These are phyloP conservation scores for Petrophora chlorosata DNA, from an alignment of 2,888 invertebrate genomes.

Conservation along the genomic window DNA sequence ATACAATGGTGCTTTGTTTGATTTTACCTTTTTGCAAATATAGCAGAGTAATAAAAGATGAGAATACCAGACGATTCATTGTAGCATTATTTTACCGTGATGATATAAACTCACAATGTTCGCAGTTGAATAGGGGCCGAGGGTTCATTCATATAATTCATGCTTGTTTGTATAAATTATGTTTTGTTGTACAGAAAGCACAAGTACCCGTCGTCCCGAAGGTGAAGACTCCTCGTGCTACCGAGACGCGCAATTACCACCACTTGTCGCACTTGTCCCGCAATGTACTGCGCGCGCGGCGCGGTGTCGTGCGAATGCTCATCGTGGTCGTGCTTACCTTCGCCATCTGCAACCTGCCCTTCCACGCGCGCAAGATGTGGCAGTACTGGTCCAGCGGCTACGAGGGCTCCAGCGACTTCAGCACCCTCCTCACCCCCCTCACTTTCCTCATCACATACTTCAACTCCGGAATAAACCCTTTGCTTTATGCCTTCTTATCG, in stretches of 20 bases:
- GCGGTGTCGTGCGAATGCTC: conserved; percentile 94
- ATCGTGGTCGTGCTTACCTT: conserved; percentile 95
- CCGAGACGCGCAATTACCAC: conserved; percentile 80
- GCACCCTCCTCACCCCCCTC: conserved; percentile 91
- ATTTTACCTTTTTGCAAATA: no score
- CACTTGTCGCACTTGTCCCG: conserved; percentile 88
- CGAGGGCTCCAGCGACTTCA: conserved; percentile 89
- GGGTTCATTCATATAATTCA: no score
- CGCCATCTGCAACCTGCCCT: conserved; percentile 94
- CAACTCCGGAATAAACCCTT: conserved; percentile 95
- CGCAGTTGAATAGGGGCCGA: no score
- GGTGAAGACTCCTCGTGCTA: conserved; percentile 62
- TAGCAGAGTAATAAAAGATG: no score
- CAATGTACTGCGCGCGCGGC: conserved; percentile 90
- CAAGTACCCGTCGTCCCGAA: conserved; percentile 47
- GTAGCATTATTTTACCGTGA: no score
- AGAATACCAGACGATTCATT: no score
- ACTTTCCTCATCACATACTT: conserved; percentile 94
- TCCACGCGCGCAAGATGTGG: conserved; percentile 95
- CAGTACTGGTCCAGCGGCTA: conserved; percentile 90
- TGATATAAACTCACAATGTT: no score
- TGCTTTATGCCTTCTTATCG: conserved; percentile 93
- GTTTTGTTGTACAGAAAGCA: conserved; percentile 43
- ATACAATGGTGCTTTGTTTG: no score
- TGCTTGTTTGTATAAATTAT: no score